These are phyloP conservation scores for Tetragnatha versicolor DNA, from an alignment of 1,140 invertebrate species.

Conservation along the genomic window DNA sequence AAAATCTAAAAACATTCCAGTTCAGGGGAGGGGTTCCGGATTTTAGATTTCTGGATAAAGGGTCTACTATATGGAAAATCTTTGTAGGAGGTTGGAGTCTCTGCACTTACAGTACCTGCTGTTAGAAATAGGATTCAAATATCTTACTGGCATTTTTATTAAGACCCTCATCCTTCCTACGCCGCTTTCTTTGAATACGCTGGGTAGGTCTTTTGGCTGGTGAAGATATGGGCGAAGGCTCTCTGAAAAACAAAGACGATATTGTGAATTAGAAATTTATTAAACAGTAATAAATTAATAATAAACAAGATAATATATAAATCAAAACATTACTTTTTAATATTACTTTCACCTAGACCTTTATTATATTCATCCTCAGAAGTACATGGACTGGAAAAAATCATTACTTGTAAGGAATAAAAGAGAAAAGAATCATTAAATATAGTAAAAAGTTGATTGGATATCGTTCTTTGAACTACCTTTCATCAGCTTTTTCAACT, in stretches of 20 bases:
- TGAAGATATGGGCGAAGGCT: constrained; percentile 44
- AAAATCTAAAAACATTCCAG: too few relatives aligned
- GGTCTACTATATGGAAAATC: too few relatives aligned
- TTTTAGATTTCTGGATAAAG: too few relatives aligned
- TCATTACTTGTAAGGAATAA: not conserved
- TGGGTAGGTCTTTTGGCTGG: constrained; percentile 41
- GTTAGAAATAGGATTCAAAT: too few relatives aligned
- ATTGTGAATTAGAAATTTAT: not conserved
- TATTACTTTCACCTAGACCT: not conserved
- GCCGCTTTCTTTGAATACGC: constrained; percentile 38
- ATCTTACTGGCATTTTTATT: constrained; percentile 42
- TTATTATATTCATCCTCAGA: constrained; percentile 30
- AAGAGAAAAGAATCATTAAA: not conserved
- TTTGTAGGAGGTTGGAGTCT: too few relatives aligned
- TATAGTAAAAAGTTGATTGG: not conserved
- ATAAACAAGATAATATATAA: not conserved
- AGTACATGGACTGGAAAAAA: constrained; percentile 16
- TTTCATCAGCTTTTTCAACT: constrained; percentile 50
- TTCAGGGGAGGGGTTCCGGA: too few relatives aligned
- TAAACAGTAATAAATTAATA: not conserved
- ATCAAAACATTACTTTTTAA: constrained; percentile 12
- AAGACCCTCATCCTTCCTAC: constrained; percentile 40
- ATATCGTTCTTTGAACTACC: constrained; percentile 16
- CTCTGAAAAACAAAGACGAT: not conserved
- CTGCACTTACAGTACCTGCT: too few relatives aligned